Evolutionary conservation across 2,888 invertebrate genomes (phyloP).

Genomic region (Chrysomela aeneicollis): DNA sequence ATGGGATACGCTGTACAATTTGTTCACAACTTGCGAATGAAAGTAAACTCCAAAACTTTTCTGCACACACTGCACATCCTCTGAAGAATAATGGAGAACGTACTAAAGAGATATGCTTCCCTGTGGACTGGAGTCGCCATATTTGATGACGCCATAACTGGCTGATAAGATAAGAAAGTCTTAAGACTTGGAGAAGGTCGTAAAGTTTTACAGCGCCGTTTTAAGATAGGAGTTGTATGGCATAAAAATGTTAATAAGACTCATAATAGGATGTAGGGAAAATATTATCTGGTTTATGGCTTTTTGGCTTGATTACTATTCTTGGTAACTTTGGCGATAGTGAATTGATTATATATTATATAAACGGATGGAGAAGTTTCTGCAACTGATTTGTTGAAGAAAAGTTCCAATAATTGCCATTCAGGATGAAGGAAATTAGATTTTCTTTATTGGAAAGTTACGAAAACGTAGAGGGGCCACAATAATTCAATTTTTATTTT

Average conservation of each 20-base stretch:
- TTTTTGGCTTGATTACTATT: conserved; percentile 12
- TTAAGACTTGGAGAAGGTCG: conserved; percentile 58
- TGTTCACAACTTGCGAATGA: not conserved
- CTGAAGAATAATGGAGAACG: conserved; percentile 1
- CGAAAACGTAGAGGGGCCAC: too few species aligned
- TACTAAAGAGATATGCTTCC: conserved; percentile 36
- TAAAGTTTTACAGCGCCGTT: conserved; percentile 59
- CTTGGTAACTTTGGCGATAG: not conserved
- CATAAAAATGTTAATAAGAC: conserved; percentile 47
- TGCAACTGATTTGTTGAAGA: too few species aligned
- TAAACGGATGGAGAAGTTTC: too few species aligned
- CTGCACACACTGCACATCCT: not conserved
- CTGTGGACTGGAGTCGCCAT: conserved; percentile 53
- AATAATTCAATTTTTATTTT: too few species aligned
- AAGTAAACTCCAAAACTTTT: not conserved
- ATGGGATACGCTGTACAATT: too few species aligned
- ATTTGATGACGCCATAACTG: conserved; percentile 60
- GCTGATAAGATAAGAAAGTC: conserved; percentile 61
- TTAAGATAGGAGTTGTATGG: conserved; percentile 45
- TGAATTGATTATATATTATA: too few species aligned
- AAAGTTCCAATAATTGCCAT: too few species aligned
- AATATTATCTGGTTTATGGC: conserved; percentile 24
- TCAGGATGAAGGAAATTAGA: too few species aligned
- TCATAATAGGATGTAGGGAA: conserved; percentile 23
- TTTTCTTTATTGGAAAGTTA: too few species aligned